Evolutionary conservation across 2,113 vertebrate species (phyloP).

Genomic region (Petrocephalus zakoni): DNA sequence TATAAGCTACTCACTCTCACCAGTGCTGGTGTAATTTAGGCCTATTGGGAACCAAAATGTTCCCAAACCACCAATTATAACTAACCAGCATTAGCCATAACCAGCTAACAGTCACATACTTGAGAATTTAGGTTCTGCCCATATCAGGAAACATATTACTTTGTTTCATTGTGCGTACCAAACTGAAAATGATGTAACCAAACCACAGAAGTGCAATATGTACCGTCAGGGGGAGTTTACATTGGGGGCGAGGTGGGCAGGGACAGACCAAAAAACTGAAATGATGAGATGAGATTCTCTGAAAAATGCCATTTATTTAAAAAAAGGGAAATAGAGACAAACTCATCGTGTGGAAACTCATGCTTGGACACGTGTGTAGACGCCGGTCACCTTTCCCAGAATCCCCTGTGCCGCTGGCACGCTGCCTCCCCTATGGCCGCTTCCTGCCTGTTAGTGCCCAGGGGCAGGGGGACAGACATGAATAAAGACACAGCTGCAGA

Average conservation of each 20-base stretch:
- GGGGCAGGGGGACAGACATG: neutral
- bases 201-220: neutral
- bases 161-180: neutral
- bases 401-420: neutral
- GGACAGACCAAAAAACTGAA: neutral
- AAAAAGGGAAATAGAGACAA: neutral
- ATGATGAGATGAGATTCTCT: neutral
- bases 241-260: neutral
- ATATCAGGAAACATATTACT: neutral
- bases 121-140: neutral
- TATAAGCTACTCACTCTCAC: neutral
- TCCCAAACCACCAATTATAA: neutral
- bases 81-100: neutral
- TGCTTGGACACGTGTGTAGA: neutral
- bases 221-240: neutral
- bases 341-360: neutral
- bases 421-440: constrained; percentile 1
- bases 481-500: neutral
- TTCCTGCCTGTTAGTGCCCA: neutral
- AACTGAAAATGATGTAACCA: neutral
- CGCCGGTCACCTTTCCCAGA: neutral
- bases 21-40: no score
- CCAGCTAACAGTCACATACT: neutral
- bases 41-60: neutral
- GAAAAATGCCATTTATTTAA: neutral